A percentile compares a stretch with the other conserved stretches of the same genome.
Evolutionary conservation across 2,113 vertebrate genomes (phyloP).

Genomic region (Panthera leo): DNA sequence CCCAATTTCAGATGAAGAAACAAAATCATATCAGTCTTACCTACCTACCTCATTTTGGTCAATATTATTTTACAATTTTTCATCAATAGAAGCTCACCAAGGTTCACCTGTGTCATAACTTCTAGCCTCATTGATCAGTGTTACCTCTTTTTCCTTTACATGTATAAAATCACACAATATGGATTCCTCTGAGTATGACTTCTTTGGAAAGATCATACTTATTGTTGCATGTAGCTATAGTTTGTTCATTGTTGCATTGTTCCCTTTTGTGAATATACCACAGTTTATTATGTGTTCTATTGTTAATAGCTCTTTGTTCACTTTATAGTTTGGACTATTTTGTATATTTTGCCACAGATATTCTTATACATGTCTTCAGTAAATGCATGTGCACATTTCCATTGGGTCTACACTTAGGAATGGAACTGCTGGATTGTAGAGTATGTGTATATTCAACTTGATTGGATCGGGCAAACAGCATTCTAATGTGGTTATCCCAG

Average conservation of each 20-base stretch:
- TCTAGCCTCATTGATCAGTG: not conserved
- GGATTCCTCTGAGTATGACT: not conserved
- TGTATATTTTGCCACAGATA: not conserved
- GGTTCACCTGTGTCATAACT: fast-evolving
- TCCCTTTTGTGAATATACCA: not conserved
- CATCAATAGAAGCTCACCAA: not conserved
- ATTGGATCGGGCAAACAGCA: not conserved
- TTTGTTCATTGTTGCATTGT: not conserved
- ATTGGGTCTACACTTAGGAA: not conserved
- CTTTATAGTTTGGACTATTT: not conserved
- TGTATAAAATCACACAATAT: not conserved
- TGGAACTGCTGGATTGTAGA: not conserved
- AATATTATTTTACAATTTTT: not conserved
- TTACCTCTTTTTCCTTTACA: not conserved
- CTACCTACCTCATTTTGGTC: fast-evolving
- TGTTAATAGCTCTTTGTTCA: not conserved
- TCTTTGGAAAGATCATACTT: not conserved
- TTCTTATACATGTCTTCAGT: not conserved
- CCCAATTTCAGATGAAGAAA: not conserved
- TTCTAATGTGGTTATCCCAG: not conserved
- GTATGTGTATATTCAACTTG: not conserved
- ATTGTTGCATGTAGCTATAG: not conserved
- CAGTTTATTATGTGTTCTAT: not conserved
- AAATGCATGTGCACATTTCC: not conserved
- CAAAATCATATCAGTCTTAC: not conserved